Conservation (phyloP, 2,888 invertebrate genomes). For the Timandra comae region DNA sequence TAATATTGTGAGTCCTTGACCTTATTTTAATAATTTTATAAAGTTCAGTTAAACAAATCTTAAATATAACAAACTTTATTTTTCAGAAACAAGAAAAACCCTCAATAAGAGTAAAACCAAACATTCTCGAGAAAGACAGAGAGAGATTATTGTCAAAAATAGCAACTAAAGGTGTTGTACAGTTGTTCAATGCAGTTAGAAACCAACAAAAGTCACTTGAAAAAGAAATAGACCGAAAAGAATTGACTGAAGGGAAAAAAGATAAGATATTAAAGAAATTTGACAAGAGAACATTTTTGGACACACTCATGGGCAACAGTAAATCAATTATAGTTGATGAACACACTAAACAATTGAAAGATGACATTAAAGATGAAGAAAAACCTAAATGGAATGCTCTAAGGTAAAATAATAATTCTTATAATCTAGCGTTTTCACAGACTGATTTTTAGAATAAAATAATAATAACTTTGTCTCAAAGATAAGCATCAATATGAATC, state of each 20-base stretch:
- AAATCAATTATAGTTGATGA: constrained; percentile 75
- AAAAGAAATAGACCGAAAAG: constrained; percentile 81
- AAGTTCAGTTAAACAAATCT: too few species aligned
- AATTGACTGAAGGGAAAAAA: constrained; percentile 85
- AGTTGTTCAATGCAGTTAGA: constrained; percentile 93
- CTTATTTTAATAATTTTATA: background rate
- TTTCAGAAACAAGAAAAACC: constrained; percentile 79
- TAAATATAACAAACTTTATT: constrained; percentile 9
- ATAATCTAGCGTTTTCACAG: too few species aligned
- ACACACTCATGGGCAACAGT: constrained; percentile 84
- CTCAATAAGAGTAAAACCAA: constrained; percentile 84
- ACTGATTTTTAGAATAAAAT: too few species aligned
- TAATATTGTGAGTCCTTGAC: too few species aligned
- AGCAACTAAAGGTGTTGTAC: constrained; percentile 94
- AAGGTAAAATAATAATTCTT: too few species aligned
- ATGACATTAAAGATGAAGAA: constrained; percentile 57
- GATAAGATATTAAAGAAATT: constrained; percentile 86
- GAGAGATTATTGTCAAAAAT: constrained; percentile 88
- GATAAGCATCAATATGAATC: too few species aligned
- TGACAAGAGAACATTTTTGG: constrained; percentile 85
- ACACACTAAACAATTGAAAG: constrained; percentile 47
- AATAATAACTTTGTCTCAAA: too few species aligned
- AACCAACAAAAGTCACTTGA: constrained; percentile 88
- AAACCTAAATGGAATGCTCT: constrained; percentile 79
- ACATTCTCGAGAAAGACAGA: constrained; percentile 83